These are phyloP conservation scores for Sclerodermus sp. DNA, from an alignment of 2,888 invertebrate species.

Conservation along the genomic window DNA sequence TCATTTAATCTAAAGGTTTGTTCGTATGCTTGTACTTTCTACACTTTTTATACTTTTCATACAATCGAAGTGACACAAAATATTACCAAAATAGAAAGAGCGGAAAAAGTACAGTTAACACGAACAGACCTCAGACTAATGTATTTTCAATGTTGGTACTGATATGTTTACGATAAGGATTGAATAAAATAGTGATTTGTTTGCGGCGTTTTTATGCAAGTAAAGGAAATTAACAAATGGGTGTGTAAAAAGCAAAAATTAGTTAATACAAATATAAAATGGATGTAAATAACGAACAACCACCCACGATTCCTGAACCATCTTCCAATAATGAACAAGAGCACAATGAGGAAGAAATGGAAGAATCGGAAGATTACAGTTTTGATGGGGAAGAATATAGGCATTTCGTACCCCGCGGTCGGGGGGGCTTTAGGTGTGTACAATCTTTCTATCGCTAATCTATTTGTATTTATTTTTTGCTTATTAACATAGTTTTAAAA, in stretches of 20 bases:
- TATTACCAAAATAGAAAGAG: no score
- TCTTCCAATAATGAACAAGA: constrained; percentile 38
- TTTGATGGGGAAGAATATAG: constrained; percentile 58
- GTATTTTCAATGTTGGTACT: no score
- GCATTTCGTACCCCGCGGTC: constrained; percentile 59
- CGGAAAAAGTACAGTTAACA: no score
- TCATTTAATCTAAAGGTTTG: no score
- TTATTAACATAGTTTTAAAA: constrained; percentile 1
- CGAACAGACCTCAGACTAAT: no score
- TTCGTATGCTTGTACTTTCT: no score
- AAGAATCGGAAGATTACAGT: constrained; percentile 51
- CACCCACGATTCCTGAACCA: constrained; percentile 20
- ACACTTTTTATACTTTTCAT: no score
- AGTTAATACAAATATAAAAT: constrained; percentile 21
- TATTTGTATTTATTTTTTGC: constrained; percentile 1
- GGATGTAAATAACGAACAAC: constrained; percentile 32
- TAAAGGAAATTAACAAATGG: constrained; percentile 26
- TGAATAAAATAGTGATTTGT: constrained; percentile 35
- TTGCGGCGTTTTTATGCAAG: constrained; percentile 36
- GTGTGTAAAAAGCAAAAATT: constrained; percentile 22
- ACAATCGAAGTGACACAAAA: no score
- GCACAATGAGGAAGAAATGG: constrained; percentile 48
- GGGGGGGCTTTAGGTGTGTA: constrained; percentile 60
- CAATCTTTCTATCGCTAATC: constrained; percentile 12
- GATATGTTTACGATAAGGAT: no score